Conservation (phyloP, 2,888 invertebrate species). For the Ganaspis brasiliensis region DNA sequence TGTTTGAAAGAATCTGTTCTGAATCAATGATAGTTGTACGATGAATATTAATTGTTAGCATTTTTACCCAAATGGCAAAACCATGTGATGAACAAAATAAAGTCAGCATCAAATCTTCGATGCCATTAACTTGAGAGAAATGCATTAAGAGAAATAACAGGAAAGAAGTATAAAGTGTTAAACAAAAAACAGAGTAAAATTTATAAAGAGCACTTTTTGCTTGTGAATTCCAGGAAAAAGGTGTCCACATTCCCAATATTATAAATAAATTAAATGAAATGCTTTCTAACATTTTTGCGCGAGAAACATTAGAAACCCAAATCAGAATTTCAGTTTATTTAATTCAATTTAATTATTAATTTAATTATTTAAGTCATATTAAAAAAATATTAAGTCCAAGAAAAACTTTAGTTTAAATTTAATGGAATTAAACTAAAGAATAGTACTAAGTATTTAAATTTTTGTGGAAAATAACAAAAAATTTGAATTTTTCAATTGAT, state of each 20-base stretch:
- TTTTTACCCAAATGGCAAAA: neutral
- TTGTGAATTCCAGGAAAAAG: neutral
- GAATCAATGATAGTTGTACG: neutral
- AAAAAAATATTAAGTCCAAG: too few relatives aligned
- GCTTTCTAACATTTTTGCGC: neutral
- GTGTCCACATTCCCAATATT: conserved; percentile 12
- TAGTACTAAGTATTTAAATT: too few relatives aligned
- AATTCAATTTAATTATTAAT: too few relatives aligned
- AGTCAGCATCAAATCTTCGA: neutral
- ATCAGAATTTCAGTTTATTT: too few relatives aligned
- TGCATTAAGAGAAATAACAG: neutral
- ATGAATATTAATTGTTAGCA: neutral
- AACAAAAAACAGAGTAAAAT: neutral
- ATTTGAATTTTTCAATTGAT: too few relatives aligned
- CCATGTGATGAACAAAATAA: neutral
- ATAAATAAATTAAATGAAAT: neutral
- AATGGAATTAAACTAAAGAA: too few relatives aligned
- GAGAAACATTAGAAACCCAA: too few relatives aligned
- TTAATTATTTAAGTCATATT: too few relatives aligned
- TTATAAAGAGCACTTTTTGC: neutral
- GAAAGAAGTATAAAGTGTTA: neutral
- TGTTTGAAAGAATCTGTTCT: neutral
- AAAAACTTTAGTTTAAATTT: too few relatives aligned
- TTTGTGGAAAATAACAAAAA: too few relatives aligned
- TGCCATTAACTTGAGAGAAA: neutral